Evolutionary conservation across 2,888 invertebrate genomes (phyloP).

Genomic region (Pteria penguin): DNA sequence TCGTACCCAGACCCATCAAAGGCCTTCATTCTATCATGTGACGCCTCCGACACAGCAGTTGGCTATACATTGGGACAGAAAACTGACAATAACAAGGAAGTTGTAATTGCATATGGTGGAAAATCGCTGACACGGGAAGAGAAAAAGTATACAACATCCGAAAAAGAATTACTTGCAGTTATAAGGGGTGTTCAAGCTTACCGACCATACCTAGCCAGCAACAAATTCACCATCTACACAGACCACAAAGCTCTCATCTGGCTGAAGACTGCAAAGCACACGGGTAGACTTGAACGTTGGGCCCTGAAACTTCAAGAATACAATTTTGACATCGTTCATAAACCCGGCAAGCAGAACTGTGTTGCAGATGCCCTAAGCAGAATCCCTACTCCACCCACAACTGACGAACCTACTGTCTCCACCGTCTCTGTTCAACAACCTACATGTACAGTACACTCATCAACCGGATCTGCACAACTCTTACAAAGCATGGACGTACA

Average conservation of each 20-base stretch:
- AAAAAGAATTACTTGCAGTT: slow-evolving; percentile 51
- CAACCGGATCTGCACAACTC: not conserved
- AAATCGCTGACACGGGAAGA: slow-evolving; percentile 41
- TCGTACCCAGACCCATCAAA: slow-evolving; percentile 38
- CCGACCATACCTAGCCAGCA: slow-evolving; percentile 45
- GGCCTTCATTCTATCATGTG: slow-evolving; percentile 45
- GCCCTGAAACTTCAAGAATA: slow-evolving; percentile 45
- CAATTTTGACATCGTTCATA: slow-evolving; percentile 37
- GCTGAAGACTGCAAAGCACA: slow-evolving; percentile 43
- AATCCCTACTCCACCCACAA: not conserved
- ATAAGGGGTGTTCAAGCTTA: slow-evolving; percentile 50
- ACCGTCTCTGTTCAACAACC: not conserved
- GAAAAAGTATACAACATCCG: slow-evolving; percentile 42
- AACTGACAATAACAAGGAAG: slow-evolving; percentile 26
- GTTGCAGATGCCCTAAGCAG: slow-evolving; percentile 39
- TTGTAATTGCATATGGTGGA: slow-evolving; percentile 50
- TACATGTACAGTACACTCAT: not conserved
- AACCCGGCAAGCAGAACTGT: slow-evolving; percentile 30
- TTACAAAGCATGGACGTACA: not conserved
- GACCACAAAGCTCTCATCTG: slow-evolving; percentile 52
- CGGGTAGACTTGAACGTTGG: slow-evolving; percentile 44
- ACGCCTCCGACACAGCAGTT: too few relatives aligned
- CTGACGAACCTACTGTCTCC: not conserved
- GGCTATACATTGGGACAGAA: slow-evolving; percentile 52
- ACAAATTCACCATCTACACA: slow-evolving; percentile 48